Evolutionary conservation across 2,797 vertebrate species (phyloP).

Genomic region (Intellagama lesueurii): DNA sequence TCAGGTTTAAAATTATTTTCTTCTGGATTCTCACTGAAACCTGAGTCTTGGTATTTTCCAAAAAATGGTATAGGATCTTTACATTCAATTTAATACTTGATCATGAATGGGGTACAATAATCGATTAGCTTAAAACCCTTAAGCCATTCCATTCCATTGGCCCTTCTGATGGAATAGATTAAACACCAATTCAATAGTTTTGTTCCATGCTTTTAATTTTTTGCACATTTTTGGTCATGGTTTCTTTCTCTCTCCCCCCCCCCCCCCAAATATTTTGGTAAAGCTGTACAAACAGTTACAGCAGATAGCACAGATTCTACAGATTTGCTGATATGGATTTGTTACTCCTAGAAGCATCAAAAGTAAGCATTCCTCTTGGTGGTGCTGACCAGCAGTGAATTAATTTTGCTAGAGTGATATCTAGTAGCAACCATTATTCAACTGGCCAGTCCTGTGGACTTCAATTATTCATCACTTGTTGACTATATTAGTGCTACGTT

Average conservation of each 20-base stretch:
- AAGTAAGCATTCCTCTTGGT: slow-evolving; percentile 12
- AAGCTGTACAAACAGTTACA: too few species aligned
- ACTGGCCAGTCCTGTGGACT: slow-evolving; percentile 23
- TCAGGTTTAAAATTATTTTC: neutral
- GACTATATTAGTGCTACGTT: slow-evolving; percentile 49
- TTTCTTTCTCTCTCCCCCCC: too few species aligned
- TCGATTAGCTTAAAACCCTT: neutral
- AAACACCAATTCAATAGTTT: too few species aligned
- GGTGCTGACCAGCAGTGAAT: slow-evolving; percentile 67
- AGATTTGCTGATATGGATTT: neutral
- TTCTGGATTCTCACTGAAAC: neutral
- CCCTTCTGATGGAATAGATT: too few species aligned
- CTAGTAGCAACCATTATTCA: slow-evolving; percentile 18
- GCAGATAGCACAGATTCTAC: too few species aligned
- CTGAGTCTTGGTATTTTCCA: neutral
- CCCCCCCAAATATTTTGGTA: too few species aligned
- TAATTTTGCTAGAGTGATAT: slow-evolving; percentile 52
- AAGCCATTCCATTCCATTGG: too few species aligned
- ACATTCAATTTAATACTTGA: neutral
- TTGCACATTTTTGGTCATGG: too few species aligned
- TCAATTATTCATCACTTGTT: slow-evolving; percentile 65
- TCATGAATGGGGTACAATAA: neutral
- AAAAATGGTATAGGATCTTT: neutral
- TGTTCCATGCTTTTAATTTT: too few species aligned
- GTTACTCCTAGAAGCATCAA: neutral